phyloP scores from a whole-genome alignment of 2,888 invertebrate genomes.

The Thera britannica region DNA sequence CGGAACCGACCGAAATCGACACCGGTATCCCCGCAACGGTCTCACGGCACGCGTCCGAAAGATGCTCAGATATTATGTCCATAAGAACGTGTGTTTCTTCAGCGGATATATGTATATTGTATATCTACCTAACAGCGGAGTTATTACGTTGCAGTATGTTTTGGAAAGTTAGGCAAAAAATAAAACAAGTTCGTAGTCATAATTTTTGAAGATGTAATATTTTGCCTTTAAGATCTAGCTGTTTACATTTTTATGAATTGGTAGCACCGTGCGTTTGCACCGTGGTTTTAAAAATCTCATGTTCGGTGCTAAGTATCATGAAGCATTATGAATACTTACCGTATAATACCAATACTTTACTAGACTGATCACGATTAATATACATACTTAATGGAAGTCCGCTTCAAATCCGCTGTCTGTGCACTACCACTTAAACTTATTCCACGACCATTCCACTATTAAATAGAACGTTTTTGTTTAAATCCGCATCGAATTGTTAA shows the following conservation, averaged over 20 bases:
- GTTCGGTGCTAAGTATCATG: no score
- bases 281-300: no score
- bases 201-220: no score
- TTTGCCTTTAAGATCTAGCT: no score
- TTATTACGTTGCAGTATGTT: no score
- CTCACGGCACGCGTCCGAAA: slow-evolving; percentile 71
- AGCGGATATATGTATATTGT: slow-evolving; percentile 15
- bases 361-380: no score
- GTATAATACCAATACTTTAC: no score
- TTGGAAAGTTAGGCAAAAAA: no score
- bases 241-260: no score
- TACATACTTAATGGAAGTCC: not conserved
- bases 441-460: slow-evolving; percentile 74
- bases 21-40: slow-evolving; percentile 47
- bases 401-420: slow-evolving; percentile 21
- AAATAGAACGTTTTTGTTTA: slow-evolving; percentile 84
- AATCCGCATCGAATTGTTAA: slow-evolving; percentile 81
- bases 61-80: slow-evolving; percentile 29
- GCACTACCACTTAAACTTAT: slow-evolving; percentile 60
- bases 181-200: no score
- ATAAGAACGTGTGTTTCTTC: slow-evolving; percentile 12
- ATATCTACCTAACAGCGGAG: not conserved
- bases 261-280: no score
- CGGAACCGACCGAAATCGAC: slow-evolving; percentile 61
- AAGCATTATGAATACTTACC: no score